phyloP scores from a whole-genome alignment of 2,888 invertebrate genomes.

The Melipona beecheii region DNA sequence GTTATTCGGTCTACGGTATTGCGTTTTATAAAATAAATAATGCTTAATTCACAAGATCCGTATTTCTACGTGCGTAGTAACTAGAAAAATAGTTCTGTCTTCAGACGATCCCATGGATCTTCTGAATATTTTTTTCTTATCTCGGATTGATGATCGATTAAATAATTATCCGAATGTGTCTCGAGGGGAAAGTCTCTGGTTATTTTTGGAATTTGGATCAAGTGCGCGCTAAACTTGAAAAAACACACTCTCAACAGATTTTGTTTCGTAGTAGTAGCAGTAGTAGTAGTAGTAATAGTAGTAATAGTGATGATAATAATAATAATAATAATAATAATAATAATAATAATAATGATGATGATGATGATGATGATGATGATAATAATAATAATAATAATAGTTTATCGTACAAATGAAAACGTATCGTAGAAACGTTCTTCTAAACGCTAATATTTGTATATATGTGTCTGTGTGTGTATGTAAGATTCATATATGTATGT shows the following conservation, averaged over 20 bases:
- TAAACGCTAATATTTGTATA: conserved; percentile 10
- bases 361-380: neutral
- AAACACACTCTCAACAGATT: conserved; percentile 6
- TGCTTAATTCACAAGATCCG: conserved; percentile 20
- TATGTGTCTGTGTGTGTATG: neutral
- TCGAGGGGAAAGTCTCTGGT: neutral
- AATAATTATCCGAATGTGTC: conserved; percentile 5
- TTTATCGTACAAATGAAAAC: conserved; percentile 28
- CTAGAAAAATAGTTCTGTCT: conserved; percentile 41
- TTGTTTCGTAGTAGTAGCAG: neutral
- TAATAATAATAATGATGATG: neutral
- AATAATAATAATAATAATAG: conserved; percentile 2
- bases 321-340: neutral
- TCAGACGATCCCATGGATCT: conserved; percentile 1
- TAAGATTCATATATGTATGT: neutral
- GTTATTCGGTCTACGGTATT: conserved; percentile 49
- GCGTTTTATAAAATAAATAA: conserved; percentile 46
- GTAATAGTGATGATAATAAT: neutral
- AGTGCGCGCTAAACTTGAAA: conserved; percentile 7
- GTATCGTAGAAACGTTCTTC: conserved; percentile 23
- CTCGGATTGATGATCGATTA: conserved; percentile 7
- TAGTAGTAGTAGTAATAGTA: neutral
- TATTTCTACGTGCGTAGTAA: conserved; percentile 27
- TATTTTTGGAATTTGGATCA: neutral
- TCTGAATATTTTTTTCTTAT: neutral